These are phyloP conservation scores for Euwallacea similis DNA, from an alignment of 1,140 invertebrate genomes.

Conservation along the genomic window DNA sequence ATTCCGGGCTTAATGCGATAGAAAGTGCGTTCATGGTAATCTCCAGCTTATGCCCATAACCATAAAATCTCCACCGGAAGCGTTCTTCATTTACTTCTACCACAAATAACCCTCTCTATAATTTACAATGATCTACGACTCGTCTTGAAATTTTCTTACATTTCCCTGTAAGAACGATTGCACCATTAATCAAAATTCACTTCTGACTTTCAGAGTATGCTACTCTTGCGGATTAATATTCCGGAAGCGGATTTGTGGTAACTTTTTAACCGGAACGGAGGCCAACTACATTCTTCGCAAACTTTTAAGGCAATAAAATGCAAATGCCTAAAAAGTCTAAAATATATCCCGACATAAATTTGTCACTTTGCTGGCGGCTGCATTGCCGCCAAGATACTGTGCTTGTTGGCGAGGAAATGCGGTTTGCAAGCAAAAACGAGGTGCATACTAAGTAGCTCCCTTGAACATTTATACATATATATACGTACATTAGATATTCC, in stretches of 20 bases:
- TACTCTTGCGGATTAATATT: constrained; percentile 17
- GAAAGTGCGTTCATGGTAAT: too few relatives aligned
- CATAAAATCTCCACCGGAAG: too few relatives aligned
- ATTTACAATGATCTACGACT: too few relatives aligned
- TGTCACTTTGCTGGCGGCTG: constrained; percentile 17
- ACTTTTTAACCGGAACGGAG: constrained; percentile 10
- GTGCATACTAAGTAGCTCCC: constrained; percentile 23
- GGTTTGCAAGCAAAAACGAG: constrained; percentile 24
- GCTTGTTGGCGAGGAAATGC: constrained; percentile 9
- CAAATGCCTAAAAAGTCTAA: constrained; percentile 17
- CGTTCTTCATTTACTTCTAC: too few relatives aligned
- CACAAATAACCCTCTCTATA: too few relatives aligned
- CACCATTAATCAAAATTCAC: not conserved
- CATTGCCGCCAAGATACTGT: not conserved
- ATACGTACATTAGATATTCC: too few relatives aligned
- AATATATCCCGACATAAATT: constrained; percentile 24
- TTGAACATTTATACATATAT: constrained; percentile 5
- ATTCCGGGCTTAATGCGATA: too few relatives aligned
- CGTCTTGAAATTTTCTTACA: too few relatives aligned
- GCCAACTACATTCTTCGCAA: constrained; percentile 17
- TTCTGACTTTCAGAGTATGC: constrained; percentile 11
- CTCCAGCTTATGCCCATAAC: too few relatives aligned
- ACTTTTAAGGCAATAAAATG: constrained; percentile 20
- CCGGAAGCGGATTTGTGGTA: not conserved
- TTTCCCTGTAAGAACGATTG: not conserved